Evolutionary conservation across 2,797 vertebrate species (phyloP).

Genomic region (Lophura swinhoii): DNA sequence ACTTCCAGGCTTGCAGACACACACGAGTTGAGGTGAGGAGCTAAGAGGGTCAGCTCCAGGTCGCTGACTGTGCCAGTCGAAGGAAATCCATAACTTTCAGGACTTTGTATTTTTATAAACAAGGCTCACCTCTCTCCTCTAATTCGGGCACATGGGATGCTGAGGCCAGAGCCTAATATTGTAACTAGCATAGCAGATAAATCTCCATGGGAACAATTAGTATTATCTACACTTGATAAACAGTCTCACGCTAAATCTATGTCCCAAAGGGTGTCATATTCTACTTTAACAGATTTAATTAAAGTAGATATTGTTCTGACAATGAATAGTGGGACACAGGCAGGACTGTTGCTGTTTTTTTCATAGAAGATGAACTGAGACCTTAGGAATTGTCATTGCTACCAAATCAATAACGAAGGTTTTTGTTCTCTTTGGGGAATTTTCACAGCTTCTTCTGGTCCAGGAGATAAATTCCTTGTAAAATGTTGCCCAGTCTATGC

Average conservation of each 20-base stretch:
- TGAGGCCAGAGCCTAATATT: slow-evolving; percentile 59
- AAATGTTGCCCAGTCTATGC: slow-evolving; percentile 35
- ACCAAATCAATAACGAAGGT: slow-evolving; percentile 64
- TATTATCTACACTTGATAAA: slow-evolving; percentile 79
- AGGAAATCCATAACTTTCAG: slow-evolving; percentile 42
- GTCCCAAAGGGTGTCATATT: slow-evolving; percentile 76
- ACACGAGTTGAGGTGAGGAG: slow-evolving; percentile 9
- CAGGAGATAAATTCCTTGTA: slow-evolving; percentile 51
- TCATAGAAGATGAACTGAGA: slow-evolving; percentile 50
- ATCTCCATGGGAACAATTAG: slow-evolving; percentile 79
- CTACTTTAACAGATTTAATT: slow-evolving; percentile 76
- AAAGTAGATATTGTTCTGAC: slow-evolving; percentile 69
- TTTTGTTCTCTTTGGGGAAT: slow-evolving; percentile 58
- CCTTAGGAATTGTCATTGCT: slow-evolving; percentile 58
- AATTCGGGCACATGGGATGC: slow-evolving; percentile 48
- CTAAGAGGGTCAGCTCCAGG: slow-evolving; percentile 4
- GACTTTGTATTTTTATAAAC: slow-evolving; percentile 54
- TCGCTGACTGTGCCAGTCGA: not conserved
- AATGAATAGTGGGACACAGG: slow-evolving; percentile 42
- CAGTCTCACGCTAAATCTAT: slow-evolving; percentile 75
- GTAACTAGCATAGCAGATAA: slow-evolving; percentile 67
- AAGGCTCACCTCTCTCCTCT: slow-evolving; percentile 52
- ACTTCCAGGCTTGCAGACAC: slow-evolving; percentile 1
- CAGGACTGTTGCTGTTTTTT: slow-evolving; percentile 47
- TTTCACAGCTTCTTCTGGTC: slow-evolving; percentile 49